Conservation (phyloP, 2,797 vertebrate genomes). For the Crenuchus spilurus region DNA sequence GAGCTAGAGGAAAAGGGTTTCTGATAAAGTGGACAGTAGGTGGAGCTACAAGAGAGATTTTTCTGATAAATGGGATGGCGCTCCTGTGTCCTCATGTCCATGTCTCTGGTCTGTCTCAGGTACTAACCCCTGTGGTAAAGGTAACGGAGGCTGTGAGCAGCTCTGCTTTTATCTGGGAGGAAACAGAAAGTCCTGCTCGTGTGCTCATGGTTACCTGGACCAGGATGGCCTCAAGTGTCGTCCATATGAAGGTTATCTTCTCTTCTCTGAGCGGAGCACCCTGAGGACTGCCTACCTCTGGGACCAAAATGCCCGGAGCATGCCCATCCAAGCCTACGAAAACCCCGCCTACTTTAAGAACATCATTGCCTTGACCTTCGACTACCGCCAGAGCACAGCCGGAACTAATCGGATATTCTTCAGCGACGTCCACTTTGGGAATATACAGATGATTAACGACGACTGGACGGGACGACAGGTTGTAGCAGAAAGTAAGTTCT, state of each 20-base stretch:
- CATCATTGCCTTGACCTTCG: constrained; percentile 83
- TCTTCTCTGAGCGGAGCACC: constrained; percentile 85
- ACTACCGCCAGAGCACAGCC: constrained; percentile 76
- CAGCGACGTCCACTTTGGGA: constrained; percentile 86
- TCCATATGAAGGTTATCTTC: constrained; percentile 81
- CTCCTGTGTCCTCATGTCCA: not conserved
- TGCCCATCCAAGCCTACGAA: constrained; percentile 81
- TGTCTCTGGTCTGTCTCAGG: constrained; percentile 64
- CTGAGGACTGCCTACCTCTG: constrained; percentile 84
- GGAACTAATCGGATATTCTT: constrained; percentile 84
- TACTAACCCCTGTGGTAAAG: constrained; percentile 81
- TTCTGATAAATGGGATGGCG: too few relatives aligned
- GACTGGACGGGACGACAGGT: constrained; percentile 83
- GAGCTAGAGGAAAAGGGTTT: too few relatives aligned
- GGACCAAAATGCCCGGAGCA: constrained; percentile 81
- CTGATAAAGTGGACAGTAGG: too few relatives aligned
- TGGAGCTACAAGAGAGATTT: too few relatives aligned
- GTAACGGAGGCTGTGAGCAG: constrained; percentile 85
- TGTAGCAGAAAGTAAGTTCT: constrained; percentile 83
- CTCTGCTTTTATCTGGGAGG: constrained; percentile 83
- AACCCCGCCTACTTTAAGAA: constrained; percentile 85
- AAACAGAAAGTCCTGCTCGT: constrained; percentile 74
- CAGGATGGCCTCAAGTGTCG: constrained; percentile 79
- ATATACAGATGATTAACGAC: constrained; percentile 86
- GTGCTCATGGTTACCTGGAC: constrained; percentile 83